Evolutionary conservation across 2,797 vertebrate species (phyloP).

Genomic region (Phoebastria nigripes): DNA sequence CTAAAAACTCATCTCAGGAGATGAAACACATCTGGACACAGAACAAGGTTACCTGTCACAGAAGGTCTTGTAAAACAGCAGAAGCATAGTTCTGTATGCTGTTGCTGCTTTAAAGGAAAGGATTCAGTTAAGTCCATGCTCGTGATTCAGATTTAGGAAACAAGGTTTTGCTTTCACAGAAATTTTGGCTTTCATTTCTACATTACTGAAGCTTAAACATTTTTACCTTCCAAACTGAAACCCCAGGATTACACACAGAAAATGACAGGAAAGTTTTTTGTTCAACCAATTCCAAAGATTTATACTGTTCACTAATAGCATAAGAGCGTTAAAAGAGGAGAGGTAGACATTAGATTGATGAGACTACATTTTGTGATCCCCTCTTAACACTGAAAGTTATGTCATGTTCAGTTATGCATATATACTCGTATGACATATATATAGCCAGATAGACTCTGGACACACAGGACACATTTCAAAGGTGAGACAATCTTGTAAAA

Average conservation of each 20-base stretch:
- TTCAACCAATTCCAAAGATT: not conserved
- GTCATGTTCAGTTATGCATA: not conserved
- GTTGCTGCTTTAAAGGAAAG: not conserved
- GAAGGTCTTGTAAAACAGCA: not conserved
- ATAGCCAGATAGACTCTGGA: not conserved
- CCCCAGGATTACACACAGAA: not conserved
- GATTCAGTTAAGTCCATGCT: not conserved
- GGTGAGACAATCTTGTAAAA: not conserved
- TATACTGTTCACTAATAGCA: not conserved
- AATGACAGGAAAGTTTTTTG: rapidly evolving
- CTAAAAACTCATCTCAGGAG: not conserved
- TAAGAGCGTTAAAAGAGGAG: not conserved
- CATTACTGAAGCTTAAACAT: not conserved
- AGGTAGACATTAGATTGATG: not conserved
- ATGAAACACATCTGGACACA: not conserved
- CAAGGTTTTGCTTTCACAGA: not conserved
- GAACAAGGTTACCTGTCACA: not conserved
- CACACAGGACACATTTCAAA: not conserved
- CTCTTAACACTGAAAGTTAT: not conserved
- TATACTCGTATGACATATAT: not conserved
- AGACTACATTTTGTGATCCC: not conserved
- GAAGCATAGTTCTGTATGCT: not conserved
- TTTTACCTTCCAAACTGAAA: not conserved
- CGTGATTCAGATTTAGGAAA: not conserved
- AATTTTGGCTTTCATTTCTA: not conserved